These are phyloP conservation scores for Meriones psammophilus DNA, from an alignment of 2,797 vertebrate genomes.

Conservation along the genomic window DNA sequence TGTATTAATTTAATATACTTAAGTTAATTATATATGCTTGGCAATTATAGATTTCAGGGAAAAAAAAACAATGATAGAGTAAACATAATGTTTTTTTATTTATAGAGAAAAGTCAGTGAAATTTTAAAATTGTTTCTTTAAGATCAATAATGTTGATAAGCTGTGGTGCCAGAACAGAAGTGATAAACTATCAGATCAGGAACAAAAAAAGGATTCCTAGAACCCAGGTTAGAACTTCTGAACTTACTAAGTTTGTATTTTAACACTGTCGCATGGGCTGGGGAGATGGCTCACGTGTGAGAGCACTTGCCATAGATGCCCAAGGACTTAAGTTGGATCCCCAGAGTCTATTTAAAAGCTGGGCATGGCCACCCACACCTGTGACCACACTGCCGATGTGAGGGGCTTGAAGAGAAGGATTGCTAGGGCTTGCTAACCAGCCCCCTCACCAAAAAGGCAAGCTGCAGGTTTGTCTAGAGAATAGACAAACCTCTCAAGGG, in stretches of 20 bases:
- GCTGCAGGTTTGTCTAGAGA: neutral
- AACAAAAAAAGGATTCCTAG: neutral
- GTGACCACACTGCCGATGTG: neutral
- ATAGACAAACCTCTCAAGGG: too few relatives aligned
- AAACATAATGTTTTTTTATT: neutral
- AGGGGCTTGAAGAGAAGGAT: neutral
- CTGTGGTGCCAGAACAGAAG: neutral
- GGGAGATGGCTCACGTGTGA: neutral
- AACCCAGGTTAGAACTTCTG: neutral
- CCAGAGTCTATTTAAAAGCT: neutral
- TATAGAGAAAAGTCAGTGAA: neutral
- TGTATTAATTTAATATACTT: conserved; percentile 33
- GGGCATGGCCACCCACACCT: neutral
- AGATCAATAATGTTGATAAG: conserved; percentile 15
- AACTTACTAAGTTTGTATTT: conserved; percentile 3
- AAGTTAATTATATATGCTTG: neutral
- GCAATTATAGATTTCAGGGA: neutral
- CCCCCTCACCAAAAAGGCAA: neutral
- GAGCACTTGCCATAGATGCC: neutral
- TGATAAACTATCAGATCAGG: neutral
- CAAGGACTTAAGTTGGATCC: neutral
- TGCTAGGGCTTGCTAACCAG: neutral
- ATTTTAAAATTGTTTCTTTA: neutral
- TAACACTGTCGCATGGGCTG: neutral
- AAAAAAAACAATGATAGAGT: neutral